A percentile compares a stretch with the other conserved stretches of the same genome.
phyloP scores from a whole-genome alignment of 1,140 invertebrate genomes.

The Drosophila kurseongensis region DNA sequence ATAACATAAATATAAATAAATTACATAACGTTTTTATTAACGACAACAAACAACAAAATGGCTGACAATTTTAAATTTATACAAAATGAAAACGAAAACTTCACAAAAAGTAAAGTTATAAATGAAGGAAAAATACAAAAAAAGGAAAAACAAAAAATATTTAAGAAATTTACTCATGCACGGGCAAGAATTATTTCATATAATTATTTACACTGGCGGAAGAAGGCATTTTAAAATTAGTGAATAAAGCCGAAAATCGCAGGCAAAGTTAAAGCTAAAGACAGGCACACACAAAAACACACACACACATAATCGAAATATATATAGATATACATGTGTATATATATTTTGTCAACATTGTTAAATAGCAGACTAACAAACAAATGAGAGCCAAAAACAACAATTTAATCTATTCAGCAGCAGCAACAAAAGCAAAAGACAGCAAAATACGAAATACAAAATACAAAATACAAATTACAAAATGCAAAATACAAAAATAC shows the following conservation, averaged over 20 bases:
- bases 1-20: slow-evolving; percentile 49
- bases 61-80: slow-evolving; percentile 83
- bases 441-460: slow-evolving; percentile 26
- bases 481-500: slow-evolving; percentile 19
- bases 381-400: slow-evolving; percentile 41
- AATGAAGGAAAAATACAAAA: slow-evolving; percentile 15
- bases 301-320: slow-evolving; percentile 24
- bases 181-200: slow-evolving; percentile 73
- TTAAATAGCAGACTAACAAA: slow-evolving; percentile 68
- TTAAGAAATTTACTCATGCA: slow-evolving; percentile 78
- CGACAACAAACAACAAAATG: slow-evolving; percentile 55
- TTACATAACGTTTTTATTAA: slow-evolving; percentile 74
- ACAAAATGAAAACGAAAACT: slow-evolving; percentile 40
- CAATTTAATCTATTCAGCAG: slow-evolving; percentile 43
- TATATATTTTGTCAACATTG: slow-evolving; percentile 81
- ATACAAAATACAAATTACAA: slow-evolving; percentile 10
- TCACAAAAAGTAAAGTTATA: slow-evolving; percentile 27
- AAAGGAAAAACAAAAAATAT: slow-evolving; percentile 32
- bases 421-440: slow-evolving; percentile 28
- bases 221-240: slow-evolving; percentile 52
- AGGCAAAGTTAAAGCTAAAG: slow-evolving; percentile 46
- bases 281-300: slow-evolving; percentile 11
- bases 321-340: slow-evolving; percentile 52
- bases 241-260: slow-evolving; percentile 44
- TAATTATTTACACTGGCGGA: slow-evolving; percentile 58